phyloP scores from a whole-genome alignment of 2,888 invertebrate genomes.

The Apamea crenata region DNA sequence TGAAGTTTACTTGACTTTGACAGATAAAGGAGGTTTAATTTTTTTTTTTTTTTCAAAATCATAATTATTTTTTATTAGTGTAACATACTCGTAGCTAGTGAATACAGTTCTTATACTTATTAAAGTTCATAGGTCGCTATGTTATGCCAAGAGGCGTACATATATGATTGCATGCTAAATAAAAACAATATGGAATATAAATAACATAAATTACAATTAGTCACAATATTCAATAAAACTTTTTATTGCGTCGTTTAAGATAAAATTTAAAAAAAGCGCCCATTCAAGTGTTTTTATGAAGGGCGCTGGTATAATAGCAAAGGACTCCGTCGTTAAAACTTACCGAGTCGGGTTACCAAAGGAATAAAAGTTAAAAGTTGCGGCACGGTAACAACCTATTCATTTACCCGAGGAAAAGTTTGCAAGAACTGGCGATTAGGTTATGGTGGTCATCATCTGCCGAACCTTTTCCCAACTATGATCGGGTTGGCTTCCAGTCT shows the following conservation, averaged over 20 bases:
- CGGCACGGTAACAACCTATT: conserved; percentile 54
- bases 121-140: too few species aligned
- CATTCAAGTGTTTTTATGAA: neutral
- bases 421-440: conserved; percentile 7
- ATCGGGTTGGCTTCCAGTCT: too few species aligned
- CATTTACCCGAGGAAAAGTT: conserved; percentile 47
- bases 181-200: too few species aligned
- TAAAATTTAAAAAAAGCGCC: neutral
- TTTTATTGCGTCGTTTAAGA: neutral
- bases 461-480: too few species aligned
- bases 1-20: neutral
- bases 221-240: too few species aligned
- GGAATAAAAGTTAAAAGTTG: conserved; percentile 55
- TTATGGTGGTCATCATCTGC: conserved; percentile 4
- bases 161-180: too few species aligned
- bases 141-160: too few species aligned
- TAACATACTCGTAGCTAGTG: too few species aligned
- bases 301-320: conserved; percentile 18
- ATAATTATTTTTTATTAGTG: too few species aligned
- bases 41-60: too few species aligned
- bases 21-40: neutral
- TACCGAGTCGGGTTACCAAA: conserved; percentile 51
- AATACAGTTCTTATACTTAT: too few species aligned
- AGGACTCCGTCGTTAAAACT: conserved; percentile 60
- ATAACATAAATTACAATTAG: too few species aligned